Percentiles rank a stretch among this genome's conserved stretches.
These are phyloP conservation scores for Romanogobio albipinnatus DNA, from an alignment of 2,113 vertebrate species.

Conservation along the genomic window DNA sequence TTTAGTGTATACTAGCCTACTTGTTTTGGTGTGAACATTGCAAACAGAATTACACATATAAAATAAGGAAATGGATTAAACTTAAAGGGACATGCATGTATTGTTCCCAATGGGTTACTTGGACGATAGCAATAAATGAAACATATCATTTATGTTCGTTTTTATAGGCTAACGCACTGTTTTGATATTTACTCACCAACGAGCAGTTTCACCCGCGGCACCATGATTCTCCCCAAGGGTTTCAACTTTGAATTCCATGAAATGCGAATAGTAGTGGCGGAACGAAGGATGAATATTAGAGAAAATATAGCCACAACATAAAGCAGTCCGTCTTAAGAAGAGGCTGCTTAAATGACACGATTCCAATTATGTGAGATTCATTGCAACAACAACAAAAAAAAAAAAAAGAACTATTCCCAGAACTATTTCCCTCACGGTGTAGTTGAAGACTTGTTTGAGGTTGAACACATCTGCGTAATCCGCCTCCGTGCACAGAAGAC, in stretches of 20 bases:
- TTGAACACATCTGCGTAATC: constrained; percentile 37
- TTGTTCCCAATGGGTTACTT: not conserved
- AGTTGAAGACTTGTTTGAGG: constrained; percentile 33
- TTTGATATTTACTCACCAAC: constrained; percentile 78
- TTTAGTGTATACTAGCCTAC: too few relatives aligned
- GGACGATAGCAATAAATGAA: not conserved
- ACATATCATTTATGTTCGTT: not conserved
- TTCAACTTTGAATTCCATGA: constrained; percentile 81
- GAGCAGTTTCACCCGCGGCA: constrained; percentile 82
- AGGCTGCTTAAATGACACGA: not conserved
- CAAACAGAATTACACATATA: not conserved
- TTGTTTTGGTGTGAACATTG: not conserved
- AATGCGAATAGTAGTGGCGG: not conserved
- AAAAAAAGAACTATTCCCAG: not conserved
- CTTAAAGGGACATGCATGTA: not conserved
- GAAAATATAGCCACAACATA: constrained; percentile 19
- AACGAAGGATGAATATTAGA: not conserved
- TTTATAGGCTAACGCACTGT: not conserved
- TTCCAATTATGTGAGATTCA: not conserved
- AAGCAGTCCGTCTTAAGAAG: not conserved
- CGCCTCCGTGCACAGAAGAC: constrained; percentile 22
- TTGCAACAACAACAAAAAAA: not conserved
- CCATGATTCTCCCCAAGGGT: constrained; percentile 84
- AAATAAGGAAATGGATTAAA: not conserved
- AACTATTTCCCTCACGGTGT: not conserved